Evolutionary conservation across 2,888 invertebrate genomes (phyloP), one percentile per base, ranked within the genome.

Genomic region (Globia sparganii): DNA sequence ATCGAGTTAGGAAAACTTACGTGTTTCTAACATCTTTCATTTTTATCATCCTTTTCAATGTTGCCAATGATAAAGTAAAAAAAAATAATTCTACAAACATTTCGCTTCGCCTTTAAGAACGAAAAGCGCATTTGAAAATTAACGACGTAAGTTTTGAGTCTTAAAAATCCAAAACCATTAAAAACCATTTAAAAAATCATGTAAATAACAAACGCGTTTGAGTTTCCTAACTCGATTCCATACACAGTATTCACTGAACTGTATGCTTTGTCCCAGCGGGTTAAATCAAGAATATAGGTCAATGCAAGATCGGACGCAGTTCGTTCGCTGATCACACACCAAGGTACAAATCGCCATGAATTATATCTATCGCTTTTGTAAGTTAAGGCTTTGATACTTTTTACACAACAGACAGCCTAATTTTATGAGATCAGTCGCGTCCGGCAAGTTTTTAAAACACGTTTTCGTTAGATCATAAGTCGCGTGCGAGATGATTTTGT

Each of bases 301-400:
- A 80, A 81, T 75, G 76, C 83, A 86, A 88, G 69, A 71, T 82
- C 88, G 86, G 87, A 81, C 83, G 72, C 67, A 74, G 80, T 86
- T 86, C 77, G 84, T 82, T 70, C 81, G 40, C 37, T 87, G 82
- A 86, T 88, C 87, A 88, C 89, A 89, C 87, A 92, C 87, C 89
- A 93, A 91, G 92, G 94, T 94, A 95, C 95, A 95, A 95, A 94
- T 92, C 91, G 88, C 91, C 91, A 89, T 91, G 91, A 93, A 91
- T 90, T 89, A 88, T 77, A 89, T 90, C 81, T 88, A 91, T 87
- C 81, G 90, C 92, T 92, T 91, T 85, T 78, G 80, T 88, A 85
- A 85, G 71, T 88, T 84, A 90, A 88, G 86, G 90, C 89, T 91
- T 92, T 90, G 85, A 89, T 90, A 90, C 86, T 78, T 89, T 88